phyloP scores from a whole-genome alignment of 2,113 vertebrate genomes.

The Hemiprocne comata region DNA sequence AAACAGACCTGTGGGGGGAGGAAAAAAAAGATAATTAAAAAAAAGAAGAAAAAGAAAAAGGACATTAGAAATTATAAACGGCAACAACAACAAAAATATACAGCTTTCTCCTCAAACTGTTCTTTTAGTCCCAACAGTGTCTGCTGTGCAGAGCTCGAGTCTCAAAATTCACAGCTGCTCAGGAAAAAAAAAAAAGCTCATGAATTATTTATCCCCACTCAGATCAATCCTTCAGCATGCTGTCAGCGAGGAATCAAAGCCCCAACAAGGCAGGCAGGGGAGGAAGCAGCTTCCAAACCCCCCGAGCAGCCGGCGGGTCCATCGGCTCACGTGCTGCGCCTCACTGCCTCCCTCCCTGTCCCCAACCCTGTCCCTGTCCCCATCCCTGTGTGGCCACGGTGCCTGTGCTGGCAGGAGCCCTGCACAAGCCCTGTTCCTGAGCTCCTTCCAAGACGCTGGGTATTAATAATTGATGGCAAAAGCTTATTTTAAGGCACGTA shows the following conservation, averaged over 20 bases:
- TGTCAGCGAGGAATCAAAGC: constrained; percentile 72
- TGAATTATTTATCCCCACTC: constrained; percentile 63
- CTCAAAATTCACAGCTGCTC: constrained; percentile 60
- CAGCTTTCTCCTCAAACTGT: constrained; percentile 24
- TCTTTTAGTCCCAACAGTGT: constrained; percentile 17
- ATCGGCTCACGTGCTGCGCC: accelerated
- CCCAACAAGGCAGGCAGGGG: constrained; percentile 10
- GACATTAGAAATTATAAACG: constrained; percentile 22
- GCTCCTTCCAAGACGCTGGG: not conserved
- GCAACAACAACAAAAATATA: constrained; percentile 24
- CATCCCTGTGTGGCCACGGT: accelerated
- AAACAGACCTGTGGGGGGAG: not conserved
- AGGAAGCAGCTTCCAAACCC: not conserved
- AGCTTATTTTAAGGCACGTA: not conserved
- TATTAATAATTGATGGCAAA: constrained; percentile 41
- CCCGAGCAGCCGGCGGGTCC: not conserved
- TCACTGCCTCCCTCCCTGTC: not conserved
- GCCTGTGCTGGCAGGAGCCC: not conserved
- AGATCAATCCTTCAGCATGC: constrained; percentile 70
- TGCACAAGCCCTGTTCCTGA: not conserved
- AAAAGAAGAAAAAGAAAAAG: not conserved
- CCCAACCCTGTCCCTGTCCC: not conserved
- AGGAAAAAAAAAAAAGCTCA: not conserved
- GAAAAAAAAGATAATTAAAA: not conserved
- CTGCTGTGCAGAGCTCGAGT: not conserved